Percentiles rank a stretch among this genome's conserved stretches.
phyloP scores from a whole-genome alignment of 2,113 vertebrate species.

The Galemys pyrenaicus region DNA sequence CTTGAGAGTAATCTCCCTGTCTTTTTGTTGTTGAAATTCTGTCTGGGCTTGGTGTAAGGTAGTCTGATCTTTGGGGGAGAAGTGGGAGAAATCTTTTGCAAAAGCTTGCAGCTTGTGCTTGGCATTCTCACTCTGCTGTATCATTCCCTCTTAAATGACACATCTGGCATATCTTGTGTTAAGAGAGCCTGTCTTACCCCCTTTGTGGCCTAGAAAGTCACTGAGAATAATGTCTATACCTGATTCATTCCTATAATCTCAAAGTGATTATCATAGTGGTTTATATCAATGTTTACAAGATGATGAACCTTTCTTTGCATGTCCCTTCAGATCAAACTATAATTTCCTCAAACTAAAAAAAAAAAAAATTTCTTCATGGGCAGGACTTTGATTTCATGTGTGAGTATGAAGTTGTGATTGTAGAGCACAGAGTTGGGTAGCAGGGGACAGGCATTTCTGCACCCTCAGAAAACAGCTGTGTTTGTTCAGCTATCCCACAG shows the following conservation, averaged over 20 bases:
- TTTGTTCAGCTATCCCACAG: conserved; percentile 28
- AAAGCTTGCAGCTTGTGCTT: background rate
- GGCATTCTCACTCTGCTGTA: background rate
- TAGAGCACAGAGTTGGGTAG: background rate
- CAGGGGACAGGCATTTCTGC: background rate
- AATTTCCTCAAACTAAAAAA: background rate
- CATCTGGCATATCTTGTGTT: background rate
- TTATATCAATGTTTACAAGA: background rate
- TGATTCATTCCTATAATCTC: background rate
- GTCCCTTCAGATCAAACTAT: background rate
- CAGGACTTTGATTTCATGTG: conserved; percentile 6
- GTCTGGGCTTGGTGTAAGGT: background rate
- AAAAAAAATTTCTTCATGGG: background rate
- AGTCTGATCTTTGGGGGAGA: background rate
- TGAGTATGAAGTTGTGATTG: background rate
- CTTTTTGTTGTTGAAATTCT: background rate
- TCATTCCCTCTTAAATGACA: background rate
- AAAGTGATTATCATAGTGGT: background rate
- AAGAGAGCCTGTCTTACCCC: background rate
- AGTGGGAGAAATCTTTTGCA: background rate
- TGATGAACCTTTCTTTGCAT: background rate
- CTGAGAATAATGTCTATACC: background rate
- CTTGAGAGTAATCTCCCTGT: background rate
- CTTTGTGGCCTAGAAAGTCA: background rate
- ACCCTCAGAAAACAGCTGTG: background rate